Percentiles rank a stretch among this genome's conserved stretches.
phyloP scores from a whole-genome alignment of 2,888 invertebrate species.

The Homarus gammarus region DNA sequence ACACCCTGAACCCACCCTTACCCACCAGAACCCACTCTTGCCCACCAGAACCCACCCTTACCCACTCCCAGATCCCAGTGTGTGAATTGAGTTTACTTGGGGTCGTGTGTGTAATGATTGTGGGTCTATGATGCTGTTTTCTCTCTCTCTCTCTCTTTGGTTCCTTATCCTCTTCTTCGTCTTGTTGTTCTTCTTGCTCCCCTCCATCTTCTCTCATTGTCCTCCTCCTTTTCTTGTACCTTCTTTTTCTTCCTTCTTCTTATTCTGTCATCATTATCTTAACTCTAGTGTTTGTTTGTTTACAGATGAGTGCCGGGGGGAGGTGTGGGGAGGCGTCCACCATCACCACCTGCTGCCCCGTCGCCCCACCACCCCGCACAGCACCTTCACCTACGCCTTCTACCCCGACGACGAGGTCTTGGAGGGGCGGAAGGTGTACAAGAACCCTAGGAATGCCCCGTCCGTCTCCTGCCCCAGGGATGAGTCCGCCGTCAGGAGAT shows the following conservation, averaged over 20 bases:
- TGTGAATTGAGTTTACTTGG: too few species aligned
- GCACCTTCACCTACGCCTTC: not conserved
- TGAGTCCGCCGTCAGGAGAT: slow-evolving; percentile 39
- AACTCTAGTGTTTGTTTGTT: not conserved
- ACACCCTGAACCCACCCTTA: too few species aligned
- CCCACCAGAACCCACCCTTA: too few species aligned
- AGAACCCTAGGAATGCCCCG: slow-evolving; percentile 93
- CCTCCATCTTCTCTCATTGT: not conserved
- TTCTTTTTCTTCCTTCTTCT: too few species aligned
- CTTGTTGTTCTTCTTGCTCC: not conserved
- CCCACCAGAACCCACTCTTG: too few species aligned
- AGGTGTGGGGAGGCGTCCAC: not conserved
- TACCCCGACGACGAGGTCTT: slow-evolving; percentile 58
- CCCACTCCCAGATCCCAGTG: too few species aligned
- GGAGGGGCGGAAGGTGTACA: slow-evolving; percentile 83
- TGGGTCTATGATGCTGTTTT: too few species aligned
- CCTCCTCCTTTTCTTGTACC: too few species aligned
- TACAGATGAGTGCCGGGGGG: not conserved
- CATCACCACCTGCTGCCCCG: not conserved
- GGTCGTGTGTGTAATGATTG: too few species aligned
- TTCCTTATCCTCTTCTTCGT: slow-evolving; percentile 19
- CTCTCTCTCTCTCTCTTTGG: slow-evolving; percentile 44
- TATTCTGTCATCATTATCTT: too few species aligned
- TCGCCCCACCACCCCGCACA: not conserved
- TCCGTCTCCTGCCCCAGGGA: slow-evolving; percentile 89